Evolutionary conservation across 1,140 invertebrate species (phyloP).

Genomic region (Aradophagus sp.): DNA sequence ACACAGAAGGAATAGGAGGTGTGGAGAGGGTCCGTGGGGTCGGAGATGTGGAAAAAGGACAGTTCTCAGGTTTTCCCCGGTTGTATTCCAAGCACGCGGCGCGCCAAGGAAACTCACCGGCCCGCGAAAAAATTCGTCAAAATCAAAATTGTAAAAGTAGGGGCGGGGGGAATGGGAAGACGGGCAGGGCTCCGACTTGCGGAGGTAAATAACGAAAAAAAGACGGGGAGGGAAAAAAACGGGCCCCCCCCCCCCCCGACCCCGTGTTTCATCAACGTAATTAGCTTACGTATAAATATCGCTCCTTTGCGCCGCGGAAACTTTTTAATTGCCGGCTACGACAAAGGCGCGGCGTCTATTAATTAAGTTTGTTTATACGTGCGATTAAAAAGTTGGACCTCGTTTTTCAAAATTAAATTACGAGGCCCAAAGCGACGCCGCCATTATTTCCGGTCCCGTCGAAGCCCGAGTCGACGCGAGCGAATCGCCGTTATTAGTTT

Average conservation of each 20-base stretch:
- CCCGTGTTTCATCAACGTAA: slow-evolving; percentile 25
- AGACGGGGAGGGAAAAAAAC: too few species aligned
- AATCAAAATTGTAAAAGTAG: slow-evolving; percentile 48
- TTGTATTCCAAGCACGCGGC: slow-evolving; percentile 49
- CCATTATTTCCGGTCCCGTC: slow-evolving; percentile 6
- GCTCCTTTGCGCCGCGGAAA: slow-evolving; percentile 3
- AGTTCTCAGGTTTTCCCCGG: too few species aligned
- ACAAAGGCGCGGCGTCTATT: slow-evolving; percentile 5
- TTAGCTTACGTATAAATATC: slow-evolving; percentile 3
- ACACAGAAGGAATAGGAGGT: too few species aligned
- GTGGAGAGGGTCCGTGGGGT: too few species aligned
- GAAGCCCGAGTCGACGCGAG: neutral
- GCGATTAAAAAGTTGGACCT: slow-evolving; percentile 13
- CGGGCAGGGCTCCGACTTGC: neutral
- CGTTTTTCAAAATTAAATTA: too few species aligned
- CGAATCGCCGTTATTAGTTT: slow-evolving; percentile 39
- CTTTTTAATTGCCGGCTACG: slow-evolving; percentile 13
- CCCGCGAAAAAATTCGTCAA: slow-evolving; percentile 47
- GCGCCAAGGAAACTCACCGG: too few species aligned
- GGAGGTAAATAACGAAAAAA: too few species aligned
- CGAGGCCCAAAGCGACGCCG: neutral
- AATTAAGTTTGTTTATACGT: slow-evolving; percentile 22
- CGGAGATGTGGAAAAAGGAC: too few species aligned
- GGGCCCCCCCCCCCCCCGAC: too few species aligned
- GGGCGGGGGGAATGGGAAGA: slow-evolving; percentile 21